A percentile compares a stretch with the other conserved stretches of the same genome.
phyloP scores from a whole-genome alignment of 2,113 vertebrate species.

The Nicator chloris region DNA sequence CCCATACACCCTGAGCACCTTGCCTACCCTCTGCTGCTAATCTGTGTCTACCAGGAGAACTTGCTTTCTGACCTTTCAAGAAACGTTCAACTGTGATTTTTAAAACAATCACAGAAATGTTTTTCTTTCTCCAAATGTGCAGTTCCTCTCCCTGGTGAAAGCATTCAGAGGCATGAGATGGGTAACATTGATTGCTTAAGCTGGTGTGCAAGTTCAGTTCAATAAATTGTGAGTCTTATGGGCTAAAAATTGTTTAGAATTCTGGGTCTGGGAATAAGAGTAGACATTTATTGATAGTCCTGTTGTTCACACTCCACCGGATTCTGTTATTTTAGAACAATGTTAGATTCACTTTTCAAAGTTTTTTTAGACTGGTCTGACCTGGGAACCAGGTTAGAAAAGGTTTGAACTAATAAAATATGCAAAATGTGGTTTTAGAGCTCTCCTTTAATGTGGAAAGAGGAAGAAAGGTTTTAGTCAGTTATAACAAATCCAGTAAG shows the following conservation, averaged over 20 bases:
- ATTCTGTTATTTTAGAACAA: not conserved
- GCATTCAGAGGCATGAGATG: not conserved
- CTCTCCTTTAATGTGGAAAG: conserved; percentile 51
- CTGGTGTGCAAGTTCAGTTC: not conserved
- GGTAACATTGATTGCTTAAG: conserved; percentile 11
- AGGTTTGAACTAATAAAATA: conserved; percentile 37
- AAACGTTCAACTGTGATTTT: not conserved
- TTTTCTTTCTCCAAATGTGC: not conserved
- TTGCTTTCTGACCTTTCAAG: conserved; percentile 29
- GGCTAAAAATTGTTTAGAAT: not conserved
- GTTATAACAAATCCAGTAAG: conserved; percentile 8
- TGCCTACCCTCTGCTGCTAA: conserved; percentile 28
- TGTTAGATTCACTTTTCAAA: not conserved
- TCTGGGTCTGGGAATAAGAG: not conserved
- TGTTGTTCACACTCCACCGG: not conserved
- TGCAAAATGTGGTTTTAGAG: conserved; percentile 45
- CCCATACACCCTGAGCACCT: not conserved
- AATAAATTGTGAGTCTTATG: not conserved
- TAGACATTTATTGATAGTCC: conserved; percentile 2
- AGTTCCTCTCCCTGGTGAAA: not conserved
- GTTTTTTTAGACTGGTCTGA: not conserved
- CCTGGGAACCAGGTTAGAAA: conserved; percentile 34
- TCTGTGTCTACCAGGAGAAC: conserved; percentile 1
- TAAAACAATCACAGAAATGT: conserved; percentile 6
- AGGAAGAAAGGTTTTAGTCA: conserved; percentile 36